These are phyloP conservation scores for Callionymus lyra DNA, from an alignment of 2,113 vertebrate genomes.

Conservation along the genomic window DNA sequence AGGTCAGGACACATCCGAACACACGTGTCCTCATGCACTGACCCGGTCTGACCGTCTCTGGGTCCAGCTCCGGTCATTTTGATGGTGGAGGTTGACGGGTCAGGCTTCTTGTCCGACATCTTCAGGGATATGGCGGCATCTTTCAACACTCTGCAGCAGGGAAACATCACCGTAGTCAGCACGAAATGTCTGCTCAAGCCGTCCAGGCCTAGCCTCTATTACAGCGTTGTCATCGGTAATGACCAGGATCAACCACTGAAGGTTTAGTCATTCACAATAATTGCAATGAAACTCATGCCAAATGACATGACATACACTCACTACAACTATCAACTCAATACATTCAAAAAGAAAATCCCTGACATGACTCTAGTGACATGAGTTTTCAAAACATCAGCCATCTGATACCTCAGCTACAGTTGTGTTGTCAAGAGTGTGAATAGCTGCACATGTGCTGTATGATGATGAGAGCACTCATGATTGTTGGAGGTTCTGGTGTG, in stretches of 20 bases:
- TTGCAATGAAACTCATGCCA: no score
- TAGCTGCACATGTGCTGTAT: no score
- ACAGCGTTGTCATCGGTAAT: slow-evolving; percentile 37
- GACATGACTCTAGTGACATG: background rate
- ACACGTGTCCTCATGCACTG: fast-evolving
- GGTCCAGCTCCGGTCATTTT: slow-evolving; percentile 63
- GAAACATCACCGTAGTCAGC: slow-evolving; percentile 76
- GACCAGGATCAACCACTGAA: no score
- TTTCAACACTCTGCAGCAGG: slow-evolving; percentile 70
- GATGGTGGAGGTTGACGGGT: slow-evolving; percentile 64
- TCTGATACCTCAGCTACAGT: no score
- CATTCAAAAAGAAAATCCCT: background rate
- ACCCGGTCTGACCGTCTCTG: slow-evolving; percentile 1
- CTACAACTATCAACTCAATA: no score
- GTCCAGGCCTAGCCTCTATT: slow-evolving; percentile 52
- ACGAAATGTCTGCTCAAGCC: slow-evolving; percentile 69
- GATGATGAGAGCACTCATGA: background rate
- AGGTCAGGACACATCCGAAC: slow-evolving; percentile 46
- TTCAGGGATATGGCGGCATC: slow-evolving; percentile 73
- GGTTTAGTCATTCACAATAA: no score
- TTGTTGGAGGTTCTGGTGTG: no score
- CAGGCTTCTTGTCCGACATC: slow-evolving; percentile 73
- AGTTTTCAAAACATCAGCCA: background rate
- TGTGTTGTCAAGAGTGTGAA: no score
- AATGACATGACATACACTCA: no score